phyloP scores from a whole-genome alignment of 2,888 invertebrate species.

The Furcula furcula region DNA sequence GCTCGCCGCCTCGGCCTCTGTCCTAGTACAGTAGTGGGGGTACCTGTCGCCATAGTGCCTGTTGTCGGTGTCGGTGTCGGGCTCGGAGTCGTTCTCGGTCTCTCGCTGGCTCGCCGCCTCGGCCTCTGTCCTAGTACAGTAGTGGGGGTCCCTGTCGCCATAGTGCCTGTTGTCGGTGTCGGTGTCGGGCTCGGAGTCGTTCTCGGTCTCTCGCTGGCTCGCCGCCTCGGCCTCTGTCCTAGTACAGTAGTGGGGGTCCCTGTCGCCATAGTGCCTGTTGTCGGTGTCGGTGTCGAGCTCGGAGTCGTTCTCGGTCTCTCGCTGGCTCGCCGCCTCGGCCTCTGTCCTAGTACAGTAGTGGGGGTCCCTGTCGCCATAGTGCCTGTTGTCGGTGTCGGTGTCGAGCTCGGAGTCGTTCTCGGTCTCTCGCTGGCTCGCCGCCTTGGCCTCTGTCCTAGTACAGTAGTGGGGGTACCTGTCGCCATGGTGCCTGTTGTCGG shows the following conservation, averaged over 20 bases:
- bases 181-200: conserved; percentile 50
- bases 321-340: no score
- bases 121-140: no score
- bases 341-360: no score
- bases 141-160: no score
- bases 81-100: neutral
- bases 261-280: conserved; percentile 51
- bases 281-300: conserved; percentile 80
- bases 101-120: no score
- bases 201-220: conserved; percentile 79
- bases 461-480: no score
- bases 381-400: neutral
- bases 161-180: neutral
- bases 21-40: neutral
- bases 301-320: no score
- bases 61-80: neutral
- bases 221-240: conserved; percentile 84
- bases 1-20: no score
- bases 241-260: conserved; percentile 26
- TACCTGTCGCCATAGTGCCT: neutral
- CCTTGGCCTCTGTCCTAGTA: no score
- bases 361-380: neutral
- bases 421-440: no score
- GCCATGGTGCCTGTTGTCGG: no score
- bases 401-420: no score